Evolutionary conservation across 2,113 vertebrate genomes (phyloP), one percentile per base, ranked within the genome.

Genomic region (Prochilodus magdalenae): DNA sequence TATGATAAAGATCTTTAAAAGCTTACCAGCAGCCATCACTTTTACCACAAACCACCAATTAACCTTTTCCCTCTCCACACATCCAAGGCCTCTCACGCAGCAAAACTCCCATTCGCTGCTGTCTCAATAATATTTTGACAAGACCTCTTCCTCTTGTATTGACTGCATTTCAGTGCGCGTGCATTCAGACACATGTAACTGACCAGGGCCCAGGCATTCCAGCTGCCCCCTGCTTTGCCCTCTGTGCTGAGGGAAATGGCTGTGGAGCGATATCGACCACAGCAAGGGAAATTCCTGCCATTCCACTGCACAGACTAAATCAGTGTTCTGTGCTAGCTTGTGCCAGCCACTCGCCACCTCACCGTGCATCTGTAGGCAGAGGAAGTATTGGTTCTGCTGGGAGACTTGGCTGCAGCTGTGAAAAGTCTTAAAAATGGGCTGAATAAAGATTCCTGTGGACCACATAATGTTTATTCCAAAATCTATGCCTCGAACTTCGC

Each of bases 261-360:
- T 73, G 44, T 16, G 14, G 6, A 53, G 74, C 67, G 79, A 78
- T 83, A 86, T 88, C 80, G 84, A 73, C 83, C 75, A 81, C 40
- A 29, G 83, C 81, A 65, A 80, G 78, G 83, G 87, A 87, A 87
- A 88, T 93, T 91, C 90, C 84, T 90, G 75, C 80, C 90, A 91
- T 93, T 92, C 92, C 88, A 53, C 63, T 29, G 77, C 80, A 88
- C 83, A 83, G 62, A 71, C 49, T 77, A 36, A 77, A 80, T 49
- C 84, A 85, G 78, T 80, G 83, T 88, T 80, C 84, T 78, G 85
- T 70, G 51, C 44, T 81, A 77, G 84, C 80, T 91, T 72, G 84
- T 87, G 87, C 86, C 83, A 88, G 83, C 66, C 81, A 10, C 85
- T 87, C 80, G 79, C 79, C 79, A 87, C 86, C 85, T 51, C 71